Conservation (phyloP, 1,140 invertebrate species). For the Notospermus geniculatus region DNA sequence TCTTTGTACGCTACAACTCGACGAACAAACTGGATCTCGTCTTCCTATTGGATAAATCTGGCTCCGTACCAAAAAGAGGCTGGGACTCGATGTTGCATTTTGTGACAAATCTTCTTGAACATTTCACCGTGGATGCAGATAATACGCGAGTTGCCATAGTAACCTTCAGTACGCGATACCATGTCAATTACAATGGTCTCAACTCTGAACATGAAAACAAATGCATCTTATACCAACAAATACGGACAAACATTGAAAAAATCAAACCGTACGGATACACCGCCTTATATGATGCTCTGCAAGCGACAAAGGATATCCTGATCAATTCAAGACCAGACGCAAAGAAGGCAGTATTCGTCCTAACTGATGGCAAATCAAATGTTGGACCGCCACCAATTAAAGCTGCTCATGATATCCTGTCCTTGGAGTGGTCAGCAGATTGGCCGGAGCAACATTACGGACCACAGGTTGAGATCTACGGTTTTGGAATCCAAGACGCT, state of each 20-base stretch:
- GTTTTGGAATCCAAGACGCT: constrained; percentile 33
- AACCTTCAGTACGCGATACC: constrained; percentile 27
- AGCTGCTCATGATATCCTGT: constrained; percentile 35
- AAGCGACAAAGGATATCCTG: constrained; percentile 20
- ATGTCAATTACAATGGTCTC: constrained; percentile 31
- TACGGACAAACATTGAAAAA: constrained; percentile 18
- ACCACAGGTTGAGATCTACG: constrained; percentile 36
- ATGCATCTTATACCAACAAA: constrained; percentile 24
- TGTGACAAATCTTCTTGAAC: constrained; percentile 30
- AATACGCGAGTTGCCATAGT: constrained; percentile 34
- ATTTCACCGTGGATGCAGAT: constrained; percentile 30
- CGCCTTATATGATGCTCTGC: constrained; percentile 28
- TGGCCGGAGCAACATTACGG: constrained; percentile 27
- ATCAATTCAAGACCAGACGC: constrained; percentile 23
- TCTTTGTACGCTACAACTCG: constrained; percentile 21
- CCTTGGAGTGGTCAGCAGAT: constrained; percentile 25
- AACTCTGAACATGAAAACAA: constrained; percentile 23
- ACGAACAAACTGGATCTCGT: constrained; percentile 29
- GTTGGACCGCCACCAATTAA: constrained; percentile 31
- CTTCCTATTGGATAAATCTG: constrained; percentile 35
- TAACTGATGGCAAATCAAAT: constrained; percentile 37
- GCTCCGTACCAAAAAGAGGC: constrained; percentile 22
- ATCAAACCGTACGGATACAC: constrained; percentile 31
- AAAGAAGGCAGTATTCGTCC: constrained; percentile 33
- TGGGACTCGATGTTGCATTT: constrained; percentile 31